phyloP scores from a whole-genome alignment of 1,140 invertebrate species.

The Brachionus rotundiformis region DNA sequence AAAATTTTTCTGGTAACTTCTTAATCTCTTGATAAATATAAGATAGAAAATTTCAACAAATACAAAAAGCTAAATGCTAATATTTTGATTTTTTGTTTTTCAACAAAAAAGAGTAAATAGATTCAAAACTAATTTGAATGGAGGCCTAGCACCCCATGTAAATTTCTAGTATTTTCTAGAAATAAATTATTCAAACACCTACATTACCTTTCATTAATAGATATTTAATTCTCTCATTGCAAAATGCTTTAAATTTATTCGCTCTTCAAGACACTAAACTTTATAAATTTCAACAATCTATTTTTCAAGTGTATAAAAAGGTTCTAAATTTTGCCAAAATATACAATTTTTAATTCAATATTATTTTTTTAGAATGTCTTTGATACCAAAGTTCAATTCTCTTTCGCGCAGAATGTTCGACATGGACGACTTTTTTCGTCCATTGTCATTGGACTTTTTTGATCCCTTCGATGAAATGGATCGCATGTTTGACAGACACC shows the following conservation, averaged over 20 bases:
- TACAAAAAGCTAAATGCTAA: constrained; percentile 32
- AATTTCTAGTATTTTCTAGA: constrained; percentile 40
- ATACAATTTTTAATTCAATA: not conserved
- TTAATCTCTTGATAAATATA: constrained; percentile 34
- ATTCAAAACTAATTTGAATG: not conserved
- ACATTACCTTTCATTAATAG: constrained; percentile 4
- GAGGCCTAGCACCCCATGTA: not conserved
- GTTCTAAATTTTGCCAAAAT: not conserved
- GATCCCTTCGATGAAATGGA: constrained; percentile 41
- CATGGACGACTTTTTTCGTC: constrained; percentile 16
- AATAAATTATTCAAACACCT: constrained; percentile 27
- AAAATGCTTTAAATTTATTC: constrained; percentile 25
- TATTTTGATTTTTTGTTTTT: constrained; percentile 19
- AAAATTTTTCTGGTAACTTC: constrained; percentile 17
- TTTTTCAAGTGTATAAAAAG: constrained; percentile 31
- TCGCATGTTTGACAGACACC: constrained; percentile 4
- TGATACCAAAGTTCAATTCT: constrained; percentile 20
- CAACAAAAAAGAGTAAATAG: not conserved
- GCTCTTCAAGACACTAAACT: constrained; percentile 35
- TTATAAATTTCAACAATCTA: constrained; percentile 3
- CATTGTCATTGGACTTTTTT: constrained; percentile 15
- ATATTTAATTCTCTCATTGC: not conserved
- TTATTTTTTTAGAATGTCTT: constrained; percentile 20
- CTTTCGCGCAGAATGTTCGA: constrained; percentile 4
- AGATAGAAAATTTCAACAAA: constrained; percentile 3